Percentiles rank a stretch among this genome's conserved stretches.
Conservation (phyloP, 2,888 invertebrate genomes). For the Pandemis cinnamomeana region DNA sequence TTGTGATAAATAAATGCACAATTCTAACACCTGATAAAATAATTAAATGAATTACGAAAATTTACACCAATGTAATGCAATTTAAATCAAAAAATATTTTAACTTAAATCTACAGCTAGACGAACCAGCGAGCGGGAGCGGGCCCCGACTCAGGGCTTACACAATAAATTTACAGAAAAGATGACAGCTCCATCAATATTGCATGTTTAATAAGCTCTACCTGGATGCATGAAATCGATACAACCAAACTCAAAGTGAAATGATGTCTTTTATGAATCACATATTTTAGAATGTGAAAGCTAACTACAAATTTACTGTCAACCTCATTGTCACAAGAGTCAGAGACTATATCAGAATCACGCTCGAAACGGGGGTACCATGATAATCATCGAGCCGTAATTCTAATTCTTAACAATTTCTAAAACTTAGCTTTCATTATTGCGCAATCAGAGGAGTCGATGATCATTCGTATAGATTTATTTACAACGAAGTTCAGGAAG, state of each 20-base stretch:
- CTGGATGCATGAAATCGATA: too few species aligned
- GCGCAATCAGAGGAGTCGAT: neutral
- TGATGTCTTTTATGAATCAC: neutral
- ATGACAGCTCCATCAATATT: neutral
- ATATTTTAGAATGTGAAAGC: neutral
- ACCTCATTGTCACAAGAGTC: neutral
- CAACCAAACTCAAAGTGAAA: neutral
- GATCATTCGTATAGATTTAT: neutral
- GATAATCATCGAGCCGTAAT: too few species aligned
- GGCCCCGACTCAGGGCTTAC: too few species aligned
- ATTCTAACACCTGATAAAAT: conserved; percentile 21
- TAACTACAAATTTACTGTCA: neutral
- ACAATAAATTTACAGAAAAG: neutral
- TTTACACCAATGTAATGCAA: conserved; percentile 25
- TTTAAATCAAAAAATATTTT: conserved; percentile 19
- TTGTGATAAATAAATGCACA: conserved; percentile 30
- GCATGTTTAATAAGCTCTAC: too few species aligned
- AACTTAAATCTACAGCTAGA: conserved; percentile 27
- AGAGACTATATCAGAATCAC: too few species aligned
- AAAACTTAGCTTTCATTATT: neutral
- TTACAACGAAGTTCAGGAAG: neutral
- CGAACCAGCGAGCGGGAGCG: neutral
- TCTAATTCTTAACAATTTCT: too few species aligned
- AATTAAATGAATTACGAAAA: conserved; percentile 18
- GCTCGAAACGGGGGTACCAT: too few species aligned